A percentile compares a stretch with the other conserved stretches of the same genome.
Evolutionary conservation across 2,113 vertebrate genomes (phyloP).

Genomic region (Chloroceryle aenea): DNA sequence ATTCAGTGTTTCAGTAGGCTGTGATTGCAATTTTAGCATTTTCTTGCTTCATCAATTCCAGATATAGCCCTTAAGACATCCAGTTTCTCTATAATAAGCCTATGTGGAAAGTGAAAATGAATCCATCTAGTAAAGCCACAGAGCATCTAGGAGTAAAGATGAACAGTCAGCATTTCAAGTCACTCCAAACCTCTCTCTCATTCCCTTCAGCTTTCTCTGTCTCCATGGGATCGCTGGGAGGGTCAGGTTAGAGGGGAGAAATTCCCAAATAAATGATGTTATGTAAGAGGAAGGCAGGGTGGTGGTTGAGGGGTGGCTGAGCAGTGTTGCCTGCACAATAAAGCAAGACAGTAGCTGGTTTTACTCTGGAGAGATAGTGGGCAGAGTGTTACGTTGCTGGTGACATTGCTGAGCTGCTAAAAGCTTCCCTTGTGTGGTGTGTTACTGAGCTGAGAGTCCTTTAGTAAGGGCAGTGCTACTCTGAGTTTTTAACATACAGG

Average conservation of each 20-base stretch:
- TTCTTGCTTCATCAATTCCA: slow-evolving; percentile 57
- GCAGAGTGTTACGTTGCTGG: background rate
- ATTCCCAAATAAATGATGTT: background rate
- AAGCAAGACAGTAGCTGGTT: background rate
- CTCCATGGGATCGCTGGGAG: background rate
- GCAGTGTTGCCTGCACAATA: background rate
- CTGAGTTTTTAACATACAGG: background rate
- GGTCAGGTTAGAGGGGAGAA: accelerated
- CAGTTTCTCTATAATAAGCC: slow-evolving; percentile 34
- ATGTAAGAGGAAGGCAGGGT: background rate
- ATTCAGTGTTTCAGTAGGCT: slow-evolving; percentile 46
- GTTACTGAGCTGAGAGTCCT: background rate
- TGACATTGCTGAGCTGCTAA: background rate
- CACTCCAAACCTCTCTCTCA: background rate
- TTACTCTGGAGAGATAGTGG: background rate
- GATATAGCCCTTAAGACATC: slow-evolving; percentile 57
- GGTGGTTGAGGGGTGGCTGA: background rate
- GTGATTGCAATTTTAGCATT: slow-evolving; percentile 38
- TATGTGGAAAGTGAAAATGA: slow-evolving; percentile 5
- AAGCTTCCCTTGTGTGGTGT: background rate
- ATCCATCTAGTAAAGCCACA: slow-evolving; percentile 39
- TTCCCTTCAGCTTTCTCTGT: background rate
- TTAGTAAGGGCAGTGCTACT: background rate
- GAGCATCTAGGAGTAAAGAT: background rate
- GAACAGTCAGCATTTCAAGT: background rate